These are phyloP conservation scores for Enteromius unitaeniatus DNA, from an alignment of 2,797 vertebrate genomes.

Conservation along the genomic window DNA sequence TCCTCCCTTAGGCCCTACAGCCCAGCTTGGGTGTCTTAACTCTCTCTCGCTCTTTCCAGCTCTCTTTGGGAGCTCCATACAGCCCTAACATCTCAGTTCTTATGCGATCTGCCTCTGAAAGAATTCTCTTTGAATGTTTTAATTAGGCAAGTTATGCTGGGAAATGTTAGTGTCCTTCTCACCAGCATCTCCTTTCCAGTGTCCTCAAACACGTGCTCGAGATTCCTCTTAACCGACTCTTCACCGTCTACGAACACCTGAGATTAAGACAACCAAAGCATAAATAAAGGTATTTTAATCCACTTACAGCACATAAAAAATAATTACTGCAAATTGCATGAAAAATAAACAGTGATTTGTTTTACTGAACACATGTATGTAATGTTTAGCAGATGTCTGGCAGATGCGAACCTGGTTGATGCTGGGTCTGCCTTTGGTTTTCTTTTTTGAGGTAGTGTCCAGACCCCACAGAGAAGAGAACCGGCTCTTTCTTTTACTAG, in stretches of 20 bases:
- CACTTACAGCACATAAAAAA: background rate
- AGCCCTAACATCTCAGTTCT: conserved; percentile 8
- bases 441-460: conserved; percentile 94
- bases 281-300: background rate
- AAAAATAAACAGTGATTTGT: conserved; percentile 20
- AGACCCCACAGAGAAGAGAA: conserved; percentile 98
- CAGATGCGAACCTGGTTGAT: conserved; percentile 86
- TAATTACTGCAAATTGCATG: background rate
- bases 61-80: conserved; percentile 11
- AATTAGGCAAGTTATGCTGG: conserved; percentile 21
- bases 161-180: conserved; percentile 56
- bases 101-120: conserved; percentile 4
- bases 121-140: conserved; percentile 29
- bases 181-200: conserved; percentile 77
- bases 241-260: conserved; percentile 92
- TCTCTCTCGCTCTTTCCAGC: conserved; percentile 16
- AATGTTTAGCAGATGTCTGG: conserved; percentile 6
- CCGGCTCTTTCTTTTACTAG: conserved; percentile 92
- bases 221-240: conserved; percentile 83
- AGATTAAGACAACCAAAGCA: background rate
- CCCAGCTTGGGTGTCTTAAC: conserved; percentile 34
- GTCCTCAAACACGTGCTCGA: conserved; percentile 89
- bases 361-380: background rate
- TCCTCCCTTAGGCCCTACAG: conserved; percentile 33
- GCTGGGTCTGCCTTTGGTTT: conserved; percentile 88